Evolutionary conservation across 2,888 invertebrate genomes (phyloP), one percentile per base, ranked within the genome.

Genomic region (Lepidocyrtinus sp.): DNA sequence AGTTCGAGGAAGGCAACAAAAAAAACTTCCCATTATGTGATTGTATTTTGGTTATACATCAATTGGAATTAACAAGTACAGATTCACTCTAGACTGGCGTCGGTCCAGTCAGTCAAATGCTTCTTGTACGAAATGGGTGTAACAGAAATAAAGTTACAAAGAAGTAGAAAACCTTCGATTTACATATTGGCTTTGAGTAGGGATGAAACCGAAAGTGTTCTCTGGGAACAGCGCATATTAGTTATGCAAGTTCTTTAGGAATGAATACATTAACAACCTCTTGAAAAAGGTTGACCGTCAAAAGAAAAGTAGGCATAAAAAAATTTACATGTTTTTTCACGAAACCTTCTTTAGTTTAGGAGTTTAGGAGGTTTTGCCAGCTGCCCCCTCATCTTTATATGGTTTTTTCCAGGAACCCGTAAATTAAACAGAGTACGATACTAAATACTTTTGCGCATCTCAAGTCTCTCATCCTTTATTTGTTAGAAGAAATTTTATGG

Each of bases 361-460:
- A 46, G 45, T 61, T 15, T 50, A 67, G n/a, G n/a, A n/a, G n/a
- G 27, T 75, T 17, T 17, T 63, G 9, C 9, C 76, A 71, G 71
- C 71, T 76, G 76, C 76, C 65, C 61, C 24, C 36, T 36, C 36
- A 12, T 12, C n/a, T n/a, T n/a, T n/a, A 25, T 45, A 46, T 70
- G 46, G 15, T 21, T 63, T 71, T 76, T 76, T 76, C 76, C 71
- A 71, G 70, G 76, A 76, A 76, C 76, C 71, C 76, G 76, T 76
- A 76, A 76, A 76, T 76, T 76, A 76, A 71, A 71, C 22, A 25
- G 46, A 50, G 64, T 46, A 21, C 73, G 50, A 27, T 36, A 12
- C 36, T 36, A 7, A 36, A 5, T 12, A 36, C 5, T 36, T 36
- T 36, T 36, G 36, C 36, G n/a, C n/a, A n/a, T n/a, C n/a, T n/a